Base-by-base conservation (phyloP, 2,888 invertebrate genomes). In the Agrilus biguttatus region DNA sequence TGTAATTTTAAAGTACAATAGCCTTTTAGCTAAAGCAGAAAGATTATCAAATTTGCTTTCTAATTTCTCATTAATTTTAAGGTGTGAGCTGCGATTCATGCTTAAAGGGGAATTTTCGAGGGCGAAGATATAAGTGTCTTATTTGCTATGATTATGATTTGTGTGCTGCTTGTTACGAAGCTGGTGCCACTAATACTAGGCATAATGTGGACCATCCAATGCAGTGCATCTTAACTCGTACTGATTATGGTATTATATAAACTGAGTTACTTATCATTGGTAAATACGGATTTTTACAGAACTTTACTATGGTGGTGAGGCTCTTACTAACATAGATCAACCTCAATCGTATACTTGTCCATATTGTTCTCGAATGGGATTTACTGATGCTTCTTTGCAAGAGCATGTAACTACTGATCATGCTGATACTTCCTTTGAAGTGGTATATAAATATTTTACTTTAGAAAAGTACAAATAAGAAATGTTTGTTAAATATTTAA, bases 31-130 rank as follows among this genome's bases (percentile, higher is more conserved):
- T 3, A 28, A 28, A 10, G 5, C 21, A 21, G 6, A 50, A 51
- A 53, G 51, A 44, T 21, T 21, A 21, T 17, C 4, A 21, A 21
- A 21, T 36, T 49, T 47, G 34, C 51, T 51, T 49, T 61, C 59
- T 21, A 21, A 21, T 5, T 21, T 21, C 21, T 21, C 21, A 7
- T 21, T 6, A 28, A 28, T 28, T 74, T 74, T 55, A 67, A 92
- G 97, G 96, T 75, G 96, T 97, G 66, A 96, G 95, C 78, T 97
- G 97, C 80, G 97, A 97, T 83, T 90, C 92, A 65, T 97, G 97
- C 79, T 78, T 92, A 70, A 92, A 91, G 75, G 89, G 88, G 67
- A 95, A 96, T 72, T 97, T 97, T 70, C 80, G 88, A 70, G 96
- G 96, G 61, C 83, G 91, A 67, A 83, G 97, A 61, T 98, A 93